A percentile compares a stretch with the other conserved stretches of the same genome.
Conservation (phyloP, 30 jellyfish, hydroid and myxozoan genomes). For the Hydractinia echinata region DNA sequence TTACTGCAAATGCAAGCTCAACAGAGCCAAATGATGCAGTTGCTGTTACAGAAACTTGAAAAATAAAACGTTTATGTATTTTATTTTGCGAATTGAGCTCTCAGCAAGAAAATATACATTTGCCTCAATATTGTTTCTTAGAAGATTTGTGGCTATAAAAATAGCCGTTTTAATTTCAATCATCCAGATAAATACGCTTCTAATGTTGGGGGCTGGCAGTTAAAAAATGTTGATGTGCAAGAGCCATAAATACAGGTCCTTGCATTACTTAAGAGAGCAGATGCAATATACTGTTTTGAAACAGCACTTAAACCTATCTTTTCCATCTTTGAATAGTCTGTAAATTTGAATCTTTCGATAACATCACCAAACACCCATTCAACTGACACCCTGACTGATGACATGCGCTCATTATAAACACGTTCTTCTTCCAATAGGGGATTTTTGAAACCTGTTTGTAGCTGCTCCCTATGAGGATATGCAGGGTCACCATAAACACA, state of each 20-base stretch:
- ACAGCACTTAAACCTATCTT: neutral
- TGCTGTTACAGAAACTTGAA: no score
- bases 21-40: no score
- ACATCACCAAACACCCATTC: neutral
- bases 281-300: neutral
- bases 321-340: neutral
- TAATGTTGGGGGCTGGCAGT: conserved; percentile 2
- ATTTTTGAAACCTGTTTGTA: no score
- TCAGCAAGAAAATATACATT: no score
- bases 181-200: neutral
- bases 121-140: no score
- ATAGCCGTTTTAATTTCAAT: neutral
- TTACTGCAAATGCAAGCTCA: no score
- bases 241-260: conserved; percentile 4
- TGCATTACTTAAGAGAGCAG: neutral
- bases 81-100: no score
- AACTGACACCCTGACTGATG: neutral
- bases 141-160: neutral
- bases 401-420: no score
- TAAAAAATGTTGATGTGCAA: neutral
- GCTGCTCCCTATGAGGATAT: no score
- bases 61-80: no score
- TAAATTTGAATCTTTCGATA: neutral
- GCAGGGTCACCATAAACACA: no score
- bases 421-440: no score